Evolutionary conservation across 2,888 invertebrate species (phyloP), one percentile per base, ranked within the genome.

Genomic region (Helleia helle): DNA sequence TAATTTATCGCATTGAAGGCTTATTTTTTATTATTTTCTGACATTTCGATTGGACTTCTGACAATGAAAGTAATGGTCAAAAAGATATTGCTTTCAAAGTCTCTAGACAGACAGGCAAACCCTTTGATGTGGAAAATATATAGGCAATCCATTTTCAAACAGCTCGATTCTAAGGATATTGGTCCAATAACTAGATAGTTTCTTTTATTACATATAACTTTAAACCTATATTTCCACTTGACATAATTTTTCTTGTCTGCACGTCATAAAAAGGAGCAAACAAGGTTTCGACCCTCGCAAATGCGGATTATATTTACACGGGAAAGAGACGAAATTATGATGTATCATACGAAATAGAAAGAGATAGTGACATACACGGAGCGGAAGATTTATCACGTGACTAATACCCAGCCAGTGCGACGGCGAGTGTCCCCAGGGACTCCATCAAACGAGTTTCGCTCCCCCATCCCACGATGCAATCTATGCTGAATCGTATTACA

Each of bases 401-500:
- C 76, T 83, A 84, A 80, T 80, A 75, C 71, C 67, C 67, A 74
- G 72, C 63, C 70, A 68, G 71, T 70, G 71, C 76, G 75, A 71
- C 72, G 71, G 70, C 71, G 71, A 69, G 71, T 56, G 59, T 77
- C 83, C 81, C 81, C 50, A 56, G 77, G 70, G 83, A 81, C 73
- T 77, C 74, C 66, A 79, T 84, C 83, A 84, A 83, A 83, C 81
- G 80, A 83, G 83, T 77, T 83, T 77, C 65, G 69, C 71, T 83
- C 81, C 81, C 84, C 80, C 68, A 71, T 60, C 71, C 59, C 66
- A 68, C 75, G 80, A 80, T 80, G 81, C 84, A 83, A 84, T 83
- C 84, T 83, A 81, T 81, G 83, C 83, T 83, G 83, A 84, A 84
- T 84, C 83, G 77, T 79, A 84, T 84, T 83, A 84, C 83, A 81